Conservation (phyloP, 1,140 invertebrate species). For the Paracyclopina nana region DNA sequence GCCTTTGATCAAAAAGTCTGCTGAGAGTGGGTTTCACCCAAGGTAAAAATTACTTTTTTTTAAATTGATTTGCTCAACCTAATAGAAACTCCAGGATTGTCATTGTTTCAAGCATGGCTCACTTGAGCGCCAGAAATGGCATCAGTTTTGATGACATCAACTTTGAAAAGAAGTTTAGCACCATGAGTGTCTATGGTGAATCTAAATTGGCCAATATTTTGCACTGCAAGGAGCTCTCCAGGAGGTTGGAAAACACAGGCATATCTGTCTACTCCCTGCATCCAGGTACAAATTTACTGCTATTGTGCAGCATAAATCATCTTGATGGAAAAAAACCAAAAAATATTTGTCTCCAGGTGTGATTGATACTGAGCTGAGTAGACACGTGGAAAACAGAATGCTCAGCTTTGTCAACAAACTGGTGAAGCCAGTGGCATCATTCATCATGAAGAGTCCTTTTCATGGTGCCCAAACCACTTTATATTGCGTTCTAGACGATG, state of each 20-base stretch:
- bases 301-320: neutral
- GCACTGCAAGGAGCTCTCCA: conserved; percentile 57
- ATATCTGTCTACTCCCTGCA: conserved; percentile 21
- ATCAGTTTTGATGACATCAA: conserved; percentile 23
- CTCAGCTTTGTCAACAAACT: neutral
- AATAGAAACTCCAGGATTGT: conserved; percentile 42
- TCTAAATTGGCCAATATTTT: conserved; percentile 75
- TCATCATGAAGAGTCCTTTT: neutral
- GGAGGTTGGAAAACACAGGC: conserved; percentile 48
- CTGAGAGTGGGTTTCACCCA: conserved; percentile 29
- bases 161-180: conserved; percentile 21
- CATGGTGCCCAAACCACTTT: conserved; percentile 2
- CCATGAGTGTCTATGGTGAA: conserved; percentile 22
- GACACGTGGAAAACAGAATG: conserved; percentile 35
- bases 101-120: conserved; percentile 61
- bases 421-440: neutral
- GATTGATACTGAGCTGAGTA: conserved; percentile 45
- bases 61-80: neutral
- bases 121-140: conserved; percentile 32
- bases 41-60: neutral
- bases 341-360: conserved; percentile 20
- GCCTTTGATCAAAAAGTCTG: conserved; percentile 46
- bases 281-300: conserved; percentile 22
- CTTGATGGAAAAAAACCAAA: neutral
- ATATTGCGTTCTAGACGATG: conserved; percentile 4